Base-by-base conservation (phyloP, 1,140 invertebrate genomes). In the Neodiprion fabricii region DNA sequence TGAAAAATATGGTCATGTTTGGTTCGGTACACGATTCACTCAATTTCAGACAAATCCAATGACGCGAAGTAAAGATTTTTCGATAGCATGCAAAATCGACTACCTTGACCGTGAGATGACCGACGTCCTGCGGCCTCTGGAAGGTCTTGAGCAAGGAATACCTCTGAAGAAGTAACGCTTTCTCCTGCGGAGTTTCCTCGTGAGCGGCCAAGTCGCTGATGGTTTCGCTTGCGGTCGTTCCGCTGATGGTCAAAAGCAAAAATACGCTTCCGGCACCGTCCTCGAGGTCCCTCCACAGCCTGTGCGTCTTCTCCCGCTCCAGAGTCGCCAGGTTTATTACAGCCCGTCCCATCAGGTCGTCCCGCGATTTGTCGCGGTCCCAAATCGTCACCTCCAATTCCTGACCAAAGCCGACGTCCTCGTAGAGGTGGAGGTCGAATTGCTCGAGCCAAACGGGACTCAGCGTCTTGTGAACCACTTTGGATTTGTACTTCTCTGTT, bases 401-500 rank as follows among this genome's bases (percentile, higher is more conserved):
- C 85, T 97, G 96, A 67, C 93, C 92, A 75, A 92, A 87, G 72
- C 90, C 90, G 71, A 95, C 92, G 77, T 98, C 97, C 80, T 99
- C 96, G 85, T 96, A 99, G 9, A 99, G 90, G 85, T 99, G 97
- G 9, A 99, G 90, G 86, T 99, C 97, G 85, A 99, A 99, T 87
- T 99, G 97, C 83, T 99, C 98, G 82, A 98, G 83, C 98, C 98
- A 99, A 77, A 94, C 91, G 12, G 97, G 96, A 86, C 93, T 95
- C 50, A 95, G 85, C 0, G 95, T 94, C 84, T 96, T 94, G 89
- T 93, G 94, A 47, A 94, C 91, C 74, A 97, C 95, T 89, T 99
- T 98, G 85, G 96, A 98, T 90, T 99, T 99, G 90, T 98, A 99
- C 88, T 99, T 99, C 90, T 99, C 98, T 82, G 95, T 96, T 76